Evolutionary conservation across 2,888 invertebrate genomes (phyloP).

Genomic region (Biston betularia): DNA sequence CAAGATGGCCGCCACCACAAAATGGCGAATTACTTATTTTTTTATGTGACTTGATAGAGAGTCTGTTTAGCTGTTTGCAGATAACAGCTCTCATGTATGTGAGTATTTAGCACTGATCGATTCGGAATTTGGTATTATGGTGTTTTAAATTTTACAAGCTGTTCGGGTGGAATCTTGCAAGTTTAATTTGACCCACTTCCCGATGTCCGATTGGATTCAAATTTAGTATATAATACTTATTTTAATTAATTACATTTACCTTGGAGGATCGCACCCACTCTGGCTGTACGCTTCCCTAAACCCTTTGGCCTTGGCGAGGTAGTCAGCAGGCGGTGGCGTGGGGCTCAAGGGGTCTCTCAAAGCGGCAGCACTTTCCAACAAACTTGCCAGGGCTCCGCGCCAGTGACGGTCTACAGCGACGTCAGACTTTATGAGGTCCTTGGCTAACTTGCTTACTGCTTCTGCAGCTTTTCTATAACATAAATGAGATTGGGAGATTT

Average conservation of each 20-base stretch:
- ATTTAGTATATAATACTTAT: too few relatives aligned
- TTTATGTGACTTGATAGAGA: too few relatives aligned
- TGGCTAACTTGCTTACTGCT: constrained; percentile 58
- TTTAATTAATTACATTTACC: constrained; percentile 60
- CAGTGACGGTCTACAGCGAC: constrained; percentile 60
- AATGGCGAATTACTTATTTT: too few relatives aligned
- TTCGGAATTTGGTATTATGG: too few relatives aligned
- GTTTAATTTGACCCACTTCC: too few relatives aligned
- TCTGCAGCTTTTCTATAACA: constrained; percentile 68
- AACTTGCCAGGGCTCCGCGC: constrained; percentile 86
- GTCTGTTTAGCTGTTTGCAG: too few relatives aligned
- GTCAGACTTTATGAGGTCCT: constrained; percentile 53
- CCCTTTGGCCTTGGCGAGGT: constrained; percentile 87
- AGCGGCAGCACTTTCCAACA: constrained; percentile 87
- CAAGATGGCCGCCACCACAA: too few relatives aligned
- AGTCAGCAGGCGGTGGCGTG: constrained; percentile 88
- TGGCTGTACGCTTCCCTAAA: constrained; percentile 89
- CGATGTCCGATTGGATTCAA: too few relatives aligned
- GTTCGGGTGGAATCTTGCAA: too few relatives aligned
- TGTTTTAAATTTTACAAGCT: too few relatives aligned
- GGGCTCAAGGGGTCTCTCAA: constrained; percentile 84
- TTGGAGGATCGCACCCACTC: constrained; percentile 89
- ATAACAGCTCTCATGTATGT: too few relatives aligned
- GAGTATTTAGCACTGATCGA: too few relatives aligned
- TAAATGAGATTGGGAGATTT: neutral